Conservation (phyloP, 2,888 invertebrate genomes). For the Eudiplozoon nipponicum region DNA sequence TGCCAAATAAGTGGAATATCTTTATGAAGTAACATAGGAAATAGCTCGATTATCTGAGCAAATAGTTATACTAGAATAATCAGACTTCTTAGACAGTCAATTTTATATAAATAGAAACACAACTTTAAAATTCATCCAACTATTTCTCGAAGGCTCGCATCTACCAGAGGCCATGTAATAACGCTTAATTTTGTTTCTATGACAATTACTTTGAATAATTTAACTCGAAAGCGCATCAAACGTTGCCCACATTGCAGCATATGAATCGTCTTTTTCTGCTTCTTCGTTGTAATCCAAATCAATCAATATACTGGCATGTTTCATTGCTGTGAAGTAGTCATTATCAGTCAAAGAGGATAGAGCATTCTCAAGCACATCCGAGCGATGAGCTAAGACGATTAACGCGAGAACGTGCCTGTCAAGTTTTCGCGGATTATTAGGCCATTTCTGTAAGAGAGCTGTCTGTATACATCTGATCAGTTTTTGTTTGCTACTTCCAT, state of each 20-base stretch:
- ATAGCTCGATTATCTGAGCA: no score
- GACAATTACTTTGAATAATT: no score
- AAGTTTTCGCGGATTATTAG: conserved; percentile 74
- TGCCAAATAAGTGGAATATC: no score
- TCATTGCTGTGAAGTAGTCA: conserved; percentile 87
- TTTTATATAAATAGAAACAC: no score
- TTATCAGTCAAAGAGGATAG: conserved; percentile 74
- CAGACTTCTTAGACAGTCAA: no score
- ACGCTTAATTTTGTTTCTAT: no score
- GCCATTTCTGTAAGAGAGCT: conserved; percentile 69
- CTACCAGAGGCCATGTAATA: no score
- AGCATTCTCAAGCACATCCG: conserved; percentile 92
- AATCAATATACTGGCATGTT: conserved; percentile 64
- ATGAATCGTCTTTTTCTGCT: conserved; percentile 39
- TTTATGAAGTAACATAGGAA: no score
- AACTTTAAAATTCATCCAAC: no score
- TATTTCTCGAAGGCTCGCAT: no score
- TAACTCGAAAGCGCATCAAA: conserved; percentile 87
- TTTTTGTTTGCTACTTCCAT: conserved; percentile 66
- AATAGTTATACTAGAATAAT: no score
- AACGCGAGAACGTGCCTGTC: conserved; percentile 68
- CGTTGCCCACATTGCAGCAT: conserved; percentile 84
- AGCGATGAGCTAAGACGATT: conserved; percentile 73
- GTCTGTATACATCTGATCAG: conserved; percentile 80
- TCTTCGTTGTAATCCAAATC: conserved; percentile 75